Base-by-base conservation (phyloP, 2,888 invertebrate species). In the Xanthorhoe designata region DNA sequence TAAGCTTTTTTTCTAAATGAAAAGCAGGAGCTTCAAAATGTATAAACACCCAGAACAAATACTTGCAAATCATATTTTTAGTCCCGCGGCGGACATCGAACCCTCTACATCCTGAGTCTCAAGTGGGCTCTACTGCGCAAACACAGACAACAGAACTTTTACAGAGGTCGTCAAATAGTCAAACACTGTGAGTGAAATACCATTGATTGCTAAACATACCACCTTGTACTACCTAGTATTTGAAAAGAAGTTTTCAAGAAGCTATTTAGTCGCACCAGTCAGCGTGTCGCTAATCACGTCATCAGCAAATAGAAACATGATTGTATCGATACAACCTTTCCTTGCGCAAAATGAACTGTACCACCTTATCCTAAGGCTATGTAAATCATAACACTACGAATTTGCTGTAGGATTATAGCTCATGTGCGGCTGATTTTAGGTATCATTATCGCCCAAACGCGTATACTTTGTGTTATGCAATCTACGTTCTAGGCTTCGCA, bases 401-500 rank as follows among this genome's bases (percentile, higher is more conserved):
- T 42, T 42, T 13, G 38, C 1, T 42, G 38, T 42, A 10, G 38
- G 38, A 42, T 42, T 42, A 42, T 42, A 42, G 38, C 3, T 5
- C 13, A 42, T 42, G 38, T 42, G 3, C 13, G 2, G 3, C 38
- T 42, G 38, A 3, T 5, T 42, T 42, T 42, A 42, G 8, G 13
- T 42, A 42, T 42, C 13, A 13, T 42, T 42, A 42, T 42, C 1
- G 38, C 38, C 13, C 13, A 13, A 42, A 42, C 38, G 38, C 38
- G 38, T 42, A 10, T 38, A 45, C 47, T 15, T 17, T 47, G 10
- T 19, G 19, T 24, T 19, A 51, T 13, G 24, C 13, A 51, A 51
- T 24, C 45, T 24, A n/a, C 2, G 45, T 52, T 62, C 64, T 74
- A 75, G 68, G 60, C 72, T 78, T 78, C 74, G 74, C 75, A 75